Conservation (phyloP, 1,140 invertebrate species). For the Drosophila oshimai region DNA sequence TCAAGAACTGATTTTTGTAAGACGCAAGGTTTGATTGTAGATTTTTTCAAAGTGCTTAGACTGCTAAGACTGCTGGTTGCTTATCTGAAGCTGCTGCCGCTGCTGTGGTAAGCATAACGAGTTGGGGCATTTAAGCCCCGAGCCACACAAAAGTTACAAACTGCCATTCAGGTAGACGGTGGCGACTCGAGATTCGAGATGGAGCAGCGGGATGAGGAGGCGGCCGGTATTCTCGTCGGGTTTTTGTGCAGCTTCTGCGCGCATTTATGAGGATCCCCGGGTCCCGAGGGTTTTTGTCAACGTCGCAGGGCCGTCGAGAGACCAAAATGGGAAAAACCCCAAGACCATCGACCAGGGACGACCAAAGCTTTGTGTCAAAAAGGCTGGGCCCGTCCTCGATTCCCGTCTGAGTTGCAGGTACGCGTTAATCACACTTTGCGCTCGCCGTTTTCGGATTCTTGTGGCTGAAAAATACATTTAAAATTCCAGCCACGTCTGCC, state of each 20-base stretch:
- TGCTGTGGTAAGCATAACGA: slow-evolving; percentile 65
- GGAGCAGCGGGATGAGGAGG: not conserved
- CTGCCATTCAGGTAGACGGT: slow-evolving; percentile 45
- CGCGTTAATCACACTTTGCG: slow-evolving; percentile 75
- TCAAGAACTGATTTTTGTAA: too few species aligned
- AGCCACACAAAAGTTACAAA: slow-evolving; percentile 59
- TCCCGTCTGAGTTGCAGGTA: slow-evolving; percentile 58
- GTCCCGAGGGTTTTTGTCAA: slow-evolving; percentile 63
- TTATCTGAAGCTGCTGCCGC: slow-evolving; percentile 44
- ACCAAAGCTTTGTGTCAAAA: slow-evolving; percentile 59
- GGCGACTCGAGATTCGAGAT: not conserved
- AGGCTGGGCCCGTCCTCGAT: slow-evolving; percentile 44
- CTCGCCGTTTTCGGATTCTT: slow-evolving; percentile 55
- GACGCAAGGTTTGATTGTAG: too few species aligned
- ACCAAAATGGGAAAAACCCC: not conserved
- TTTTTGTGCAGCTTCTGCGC: slow-evolving; percentile 76
- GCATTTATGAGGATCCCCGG: slow-evolving; percentile 45
- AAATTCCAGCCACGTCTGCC: slow-evolving; percentile 67
- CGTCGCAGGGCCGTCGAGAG: slow-evolving; percentile 33
- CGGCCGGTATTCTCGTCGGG: slow-evolving; percentile 31
- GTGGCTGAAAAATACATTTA: slow-evolving; percentile 53
- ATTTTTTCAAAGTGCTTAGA: not conserved
- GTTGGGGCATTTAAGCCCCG: slow-evolving; percentile 65
- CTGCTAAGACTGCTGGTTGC: slow-evolving; percentile 3
- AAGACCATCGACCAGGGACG: not conserved